Conservation (phyloP, 2,888 invertebrate species). For the Acholoe squamosa region DNA sequence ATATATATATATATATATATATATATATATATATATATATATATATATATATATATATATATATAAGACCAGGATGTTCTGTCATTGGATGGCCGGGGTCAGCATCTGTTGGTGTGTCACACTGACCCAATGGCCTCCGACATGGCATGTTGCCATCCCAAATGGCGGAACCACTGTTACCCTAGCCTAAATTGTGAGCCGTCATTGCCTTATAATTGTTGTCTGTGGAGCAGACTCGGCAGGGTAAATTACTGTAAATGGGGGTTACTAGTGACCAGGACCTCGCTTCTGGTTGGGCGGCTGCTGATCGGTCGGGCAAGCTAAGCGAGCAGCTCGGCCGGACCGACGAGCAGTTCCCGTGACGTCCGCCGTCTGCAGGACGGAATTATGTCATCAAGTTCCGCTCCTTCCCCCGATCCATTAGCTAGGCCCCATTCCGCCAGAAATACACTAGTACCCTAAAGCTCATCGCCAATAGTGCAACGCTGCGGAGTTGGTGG, state of each 20-base stretch:
- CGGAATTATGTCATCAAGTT: slow-evolving; percentile 22
- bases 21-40: too few species aligned
- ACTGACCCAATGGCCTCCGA: neutral
- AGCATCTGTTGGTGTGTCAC: neutral
- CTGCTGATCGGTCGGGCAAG: neutral
- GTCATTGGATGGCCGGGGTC: neutral
- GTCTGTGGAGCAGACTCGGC: neutral
- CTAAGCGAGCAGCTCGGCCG: neutral
- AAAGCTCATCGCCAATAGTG: neutral
- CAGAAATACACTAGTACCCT: neutral
- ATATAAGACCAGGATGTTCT: too few species aligned
- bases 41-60: too few species aligned
- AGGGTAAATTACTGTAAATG: slow-evolving; percentile 38
- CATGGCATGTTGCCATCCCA: slow-evolving; percentile 31
- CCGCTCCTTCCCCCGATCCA: slow-evolving; percentile 31
- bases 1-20: too few species aligned
- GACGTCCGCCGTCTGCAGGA: neutral
- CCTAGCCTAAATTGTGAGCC: neutral
- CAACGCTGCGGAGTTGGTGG: neutral
- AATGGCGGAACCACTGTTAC: neutral
- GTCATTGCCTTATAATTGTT: slow-evolving; percentile 2
- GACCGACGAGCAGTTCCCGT: slow-evolving; percentile 5
- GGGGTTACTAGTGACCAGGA: neutral
- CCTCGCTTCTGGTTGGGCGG: neutral
- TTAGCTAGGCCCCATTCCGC: neutral